phyloP scores from a whole-genome alignment of 1,140 invertebrate genomes.

The Eumaeus atala region DNA sequence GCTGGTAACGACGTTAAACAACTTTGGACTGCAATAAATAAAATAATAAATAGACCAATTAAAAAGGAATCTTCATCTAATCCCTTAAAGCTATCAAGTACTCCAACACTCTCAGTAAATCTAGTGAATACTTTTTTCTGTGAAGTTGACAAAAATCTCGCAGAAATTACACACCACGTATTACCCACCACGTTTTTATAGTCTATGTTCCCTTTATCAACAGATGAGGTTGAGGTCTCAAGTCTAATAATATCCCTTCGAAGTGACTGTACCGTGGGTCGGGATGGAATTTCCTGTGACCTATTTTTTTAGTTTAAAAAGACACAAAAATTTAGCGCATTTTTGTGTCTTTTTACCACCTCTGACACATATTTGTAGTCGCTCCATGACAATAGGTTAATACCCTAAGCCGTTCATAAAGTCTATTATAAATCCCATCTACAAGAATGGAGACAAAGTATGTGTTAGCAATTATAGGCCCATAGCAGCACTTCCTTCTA shows the following conservation, averaged over 20 bases:
- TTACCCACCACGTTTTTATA: background rate
- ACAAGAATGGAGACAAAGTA: constrained; percentile 3
- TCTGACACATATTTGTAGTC: background rate
- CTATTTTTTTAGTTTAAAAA: constrained; percentile 5
- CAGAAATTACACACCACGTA: background rate
- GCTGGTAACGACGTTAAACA: background rate
- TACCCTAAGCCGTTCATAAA: constrained; percentile 2
- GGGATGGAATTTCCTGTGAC: background rate
- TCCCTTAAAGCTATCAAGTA: background rate
- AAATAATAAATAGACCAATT: background rate
- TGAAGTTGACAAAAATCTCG: constrained; percentile 5
- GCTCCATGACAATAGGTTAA: background rate
- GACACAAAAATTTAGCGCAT: background rate
- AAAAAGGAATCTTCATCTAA: background rate
- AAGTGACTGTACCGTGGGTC: background rate
- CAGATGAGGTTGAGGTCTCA: background rate
- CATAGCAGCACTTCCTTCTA: background rate
- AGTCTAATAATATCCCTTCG: constrained; percentile 8
- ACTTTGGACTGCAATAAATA: background rate
- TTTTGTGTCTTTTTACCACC: background rate
- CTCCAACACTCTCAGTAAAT: background rate
- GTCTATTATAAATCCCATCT: constrained; percentile 5
- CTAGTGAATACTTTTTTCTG: background rate
- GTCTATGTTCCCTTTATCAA: background rate
- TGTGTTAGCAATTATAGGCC: background rate